A percentile compares a stretch with the other conserved stretches of the same genome.
These are phyloP conservation scores for Sicus ferrugineus DNA, from an alignment of 2,888 invertebrate genomes.

Conservation along the genomic window DNA sequence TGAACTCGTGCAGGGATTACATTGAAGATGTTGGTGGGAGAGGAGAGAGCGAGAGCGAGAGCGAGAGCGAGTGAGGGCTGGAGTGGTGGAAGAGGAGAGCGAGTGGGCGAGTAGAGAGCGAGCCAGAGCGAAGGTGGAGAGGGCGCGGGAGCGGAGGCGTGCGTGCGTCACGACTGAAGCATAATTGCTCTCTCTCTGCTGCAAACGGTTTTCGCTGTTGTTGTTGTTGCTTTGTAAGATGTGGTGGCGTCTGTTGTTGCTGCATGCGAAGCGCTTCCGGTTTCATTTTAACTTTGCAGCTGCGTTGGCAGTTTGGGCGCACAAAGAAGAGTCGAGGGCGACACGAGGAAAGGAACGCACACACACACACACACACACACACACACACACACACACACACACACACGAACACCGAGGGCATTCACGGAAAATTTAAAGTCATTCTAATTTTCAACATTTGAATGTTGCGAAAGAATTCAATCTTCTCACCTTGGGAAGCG, in stretches of 20 bases:
- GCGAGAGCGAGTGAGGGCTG: background rate
- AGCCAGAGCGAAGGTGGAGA: background rate
- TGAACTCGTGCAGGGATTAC: background rate
- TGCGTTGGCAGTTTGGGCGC: background rate
- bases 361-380: background rate
- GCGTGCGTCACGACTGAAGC: too few species aligned
- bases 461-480: background rate
- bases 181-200: too few species aligned
- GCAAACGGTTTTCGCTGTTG: background rate
- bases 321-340: background rate
- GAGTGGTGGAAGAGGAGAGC: background rate
- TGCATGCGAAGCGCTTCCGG: constrained; percentile 14
- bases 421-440: too few species aligned
- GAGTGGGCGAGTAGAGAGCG: background rate
- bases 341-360: background rate
- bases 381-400: background rate
- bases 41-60: background rate
- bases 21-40: background rate
- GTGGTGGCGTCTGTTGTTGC: too few species aligned
- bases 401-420: background rate
- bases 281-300: constrained; percentile 3
- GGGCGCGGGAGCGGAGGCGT: background rate
- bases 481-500: background rate
- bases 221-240: constrained; percentile 12
- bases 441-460: background rate